Percentiles rank a stretch among this genome's conserved stretches.
These are phyloP conservation scores for Spatulosminthurus flaviceps DNA, from an alignment of 2,888 invertebrate species.

Conservation along the genomic window DNA sequence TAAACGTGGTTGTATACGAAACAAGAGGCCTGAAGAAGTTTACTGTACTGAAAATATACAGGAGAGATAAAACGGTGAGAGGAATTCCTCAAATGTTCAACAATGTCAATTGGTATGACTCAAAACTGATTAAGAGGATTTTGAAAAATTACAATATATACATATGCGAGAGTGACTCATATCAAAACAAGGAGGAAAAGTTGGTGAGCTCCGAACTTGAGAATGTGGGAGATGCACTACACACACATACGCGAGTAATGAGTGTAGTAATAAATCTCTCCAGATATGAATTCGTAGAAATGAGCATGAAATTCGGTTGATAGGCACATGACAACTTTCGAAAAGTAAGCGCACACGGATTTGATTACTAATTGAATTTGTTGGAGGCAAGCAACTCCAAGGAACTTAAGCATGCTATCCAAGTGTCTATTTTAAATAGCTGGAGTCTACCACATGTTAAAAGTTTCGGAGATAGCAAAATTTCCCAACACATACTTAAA, in stretches of 20 bases:
- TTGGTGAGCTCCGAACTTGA: neutral
- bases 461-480: no score
- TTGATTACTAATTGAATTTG: constrained; percentile 13
- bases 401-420: no score
- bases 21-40: no score
- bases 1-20: no score
- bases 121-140: neutral
- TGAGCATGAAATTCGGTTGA: neutral
- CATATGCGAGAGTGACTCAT: neutral
- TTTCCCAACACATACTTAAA: no score
- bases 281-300: neutral
- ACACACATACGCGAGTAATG: neutral
- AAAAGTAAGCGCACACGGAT: constrained; percentile 8
- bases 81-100: neutral
- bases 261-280: neutral
- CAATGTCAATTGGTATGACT: constrained; percentile 2
- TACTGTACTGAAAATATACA: no score
- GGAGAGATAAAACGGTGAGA: no score
- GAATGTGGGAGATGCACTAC: neutral
- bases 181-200: neutral
- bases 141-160: neutral
- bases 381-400: neutral
- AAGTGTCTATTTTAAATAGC: neutral
- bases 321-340: neutral
- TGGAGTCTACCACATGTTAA: neutral